phyloP scores from a whole-genome alignment of 2,797 vertebrate genomes.

The Naso thynnoides region DNA sequence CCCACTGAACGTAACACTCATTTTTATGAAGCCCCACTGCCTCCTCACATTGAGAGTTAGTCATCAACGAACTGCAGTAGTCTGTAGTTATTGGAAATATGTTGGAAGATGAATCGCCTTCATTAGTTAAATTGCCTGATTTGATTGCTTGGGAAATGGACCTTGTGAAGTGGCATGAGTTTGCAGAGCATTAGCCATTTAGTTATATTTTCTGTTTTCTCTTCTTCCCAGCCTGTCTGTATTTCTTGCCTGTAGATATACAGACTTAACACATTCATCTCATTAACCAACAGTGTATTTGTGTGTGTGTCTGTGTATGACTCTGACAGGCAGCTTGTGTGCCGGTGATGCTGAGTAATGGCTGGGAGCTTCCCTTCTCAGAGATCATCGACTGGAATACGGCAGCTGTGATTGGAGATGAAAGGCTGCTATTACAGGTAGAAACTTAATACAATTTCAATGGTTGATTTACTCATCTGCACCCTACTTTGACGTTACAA shows the following conservation, averaged over 20 bases:
- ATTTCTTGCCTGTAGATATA: conserved; percentile 4
- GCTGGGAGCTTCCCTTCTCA: conserved; percentile 98
- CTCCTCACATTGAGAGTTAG: conserved; percentile 30
- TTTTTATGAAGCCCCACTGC: conserved; percentile 29
- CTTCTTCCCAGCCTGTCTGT: conserved; percentile 5
- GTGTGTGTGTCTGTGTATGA: conserved; percentile 18
- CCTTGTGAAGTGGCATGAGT: conserved; percentile 19
- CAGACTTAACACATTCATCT: not conserved
- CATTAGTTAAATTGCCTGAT: conserved; percentile 45
- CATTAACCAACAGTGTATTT: conserved; percentile 23
- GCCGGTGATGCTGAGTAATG: conserved; percentile 98
- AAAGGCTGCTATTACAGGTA: conserved; percentile 98
- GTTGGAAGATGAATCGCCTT: conserved; percentile 21
- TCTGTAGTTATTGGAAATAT: conserved; percentile 37
- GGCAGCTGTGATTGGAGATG: conserved; percentile 96
- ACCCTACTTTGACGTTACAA: not conserved
- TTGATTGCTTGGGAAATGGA: conserved; percentile 43
- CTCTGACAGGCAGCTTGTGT: conserved; percentile 93
- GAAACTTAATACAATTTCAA: not conserved
- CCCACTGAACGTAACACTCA: conserved; percentile 38
- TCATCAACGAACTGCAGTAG: conserved; percentile 30
- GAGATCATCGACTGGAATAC: conserved; percentile 99
- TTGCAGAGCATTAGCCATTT: conserved; percentile 19
- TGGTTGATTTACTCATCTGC: not conserved
- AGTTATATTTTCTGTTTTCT: conserved; percentile 6